A percentile compares a stretch with the other conserved stretches of the same genome.
phyloP scores from a whole-genome alignment of 2,797 vertebrate species.

The Telmatherina bonti region DNA sequence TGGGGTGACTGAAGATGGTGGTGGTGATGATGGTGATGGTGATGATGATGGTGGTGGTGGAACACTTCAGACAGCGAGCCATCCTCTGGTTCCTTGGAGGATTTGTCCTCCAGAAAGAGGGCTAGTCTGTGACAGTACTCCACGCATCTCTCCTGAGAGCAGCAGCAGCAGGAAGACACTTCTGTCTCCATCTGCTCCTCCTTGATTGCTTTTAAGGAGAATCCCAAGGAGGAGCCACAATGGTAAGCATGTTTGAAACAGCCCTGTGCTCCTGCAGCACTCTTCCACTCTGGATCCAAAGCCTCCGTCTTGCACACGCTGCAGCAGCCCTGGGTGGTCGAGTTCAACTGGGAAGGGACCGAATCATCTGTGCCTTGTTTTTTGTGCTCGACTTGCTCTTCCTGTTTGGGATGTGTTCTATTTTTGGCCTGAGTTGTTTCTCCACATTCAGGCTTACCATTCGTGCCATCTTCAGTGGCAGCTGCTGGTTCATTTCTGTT shows the following conservation, averaged over 20 bases:
- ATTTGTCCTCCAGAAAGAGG: slow-evolving; percentile 92
- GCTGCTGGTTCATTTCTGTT: slow-evolving; percentile 51
- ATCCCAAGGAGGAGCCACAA: slow-evolving; percentile 75
- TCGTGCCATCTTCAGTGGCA: slow-evolving; percentile 40
- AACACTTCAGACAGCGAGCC: slow-evolving; percentile 86
- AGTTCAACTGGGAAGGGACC: slow-evolving; percentile 43
- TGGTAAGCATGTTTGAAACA: slow-evolving; percentile 74
- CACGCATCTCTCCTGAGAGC: slow-evolving; percentile 86
- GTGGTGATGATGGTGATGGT: slow-evolving; percentile 79
- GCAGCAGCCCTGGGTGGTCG: slow-evolving; percentile 69
- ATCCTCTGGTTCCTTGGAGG: slow-evolving; percentile 90
- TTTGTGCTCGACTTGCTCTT: slow-evolving; percentile 73
- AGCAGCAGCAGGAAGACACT: slow-evolving; percentile 86
- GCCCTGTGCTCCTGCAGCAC: slow-evolving; percentile 65
- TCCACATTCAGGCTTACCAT: slow-evolving; percentile 32
- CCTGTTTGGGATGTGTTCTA: slow-evolving; percentile 58
- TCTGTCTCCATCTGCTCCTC: slow-evolving; percentile 83
- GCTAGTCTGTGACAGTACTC: slow-evolving; percentile 92
- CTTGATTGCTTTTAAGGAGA: slow-evolving; percentile 83
- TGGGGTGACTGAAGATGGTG: slow-evolving; percentile 85
- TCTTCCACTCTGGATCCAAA: slow-evolving; percentile 75
- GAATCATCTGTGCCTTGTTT: slow-evolving; percentile 61
- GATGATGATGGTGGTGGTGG: slow-evolving; percentile 80
- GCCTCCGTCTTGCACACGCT: slow-evolving; percentile 75
- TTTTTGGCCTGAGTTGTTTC: slow-evolving; percentile 58